phyloP scores from a whole-genome alignment of 2,888 invertebrate genomes.

The Teleogryllus oceanicus region DNA sequence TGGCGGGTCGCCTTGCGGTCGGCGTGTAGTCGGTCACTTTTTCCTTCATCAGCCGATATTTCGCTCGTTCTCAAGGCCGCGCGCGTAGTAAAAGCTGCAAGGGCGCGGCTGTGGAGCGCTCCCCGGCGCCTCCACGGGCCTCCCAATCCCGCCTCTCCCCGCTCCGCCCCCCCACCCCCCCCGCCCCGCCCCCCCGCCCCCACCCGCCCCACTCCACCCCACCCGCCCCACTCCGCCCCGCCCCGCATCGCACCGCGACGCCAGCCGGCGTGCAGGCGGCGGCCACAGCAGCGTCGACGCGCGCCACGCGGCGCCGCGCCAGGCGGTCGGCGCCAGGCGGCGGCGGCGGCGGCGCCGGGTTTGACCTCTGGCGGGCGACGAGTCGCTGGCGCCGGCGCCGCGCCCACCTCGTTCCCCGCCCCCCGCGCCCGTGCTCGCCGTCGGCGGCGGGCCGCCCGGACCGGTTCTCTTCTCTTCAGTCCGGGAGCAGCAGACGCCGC shows the following conservation, averaged over 20 bases:
- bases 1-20: too few relatives aligned
- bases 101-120: too few relatives aligned
- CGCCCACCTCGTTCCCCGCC: neutral
- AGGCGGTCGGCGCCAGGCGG: neutral
- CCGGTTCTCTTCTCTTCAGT: neutral
- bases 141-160: too few relatives aligned
- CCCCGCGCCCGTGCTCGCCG: neutral
- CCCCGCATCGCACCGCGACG: neutral
- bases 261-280: neutral
- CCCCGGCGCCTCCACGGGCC: too few relatives aligned
- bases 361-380: conserved; percentile 18
- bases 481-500: neutral
- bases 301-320: neutral
- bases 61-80: too few relatives aligned
- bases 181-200: too few relatives aligned
- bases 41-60: too few relatives aligned
- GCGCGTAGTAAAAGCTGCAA: too few relatives aligned
- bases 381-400: neutral
- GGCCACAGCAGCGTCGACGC: neutral
- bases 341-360: neutral
- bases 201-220: too few relatives aligned
- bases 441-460: neutral
- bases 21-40: too few relatives aligned
- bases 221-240: too few relatives aligned
- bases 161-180: too few relatives aligned